These are phyloP conservation scores for Hydropsyche betteni DNA, from an alignment of 2,888 invertebrate genomes.

Conservation along the genomic window DNA sequence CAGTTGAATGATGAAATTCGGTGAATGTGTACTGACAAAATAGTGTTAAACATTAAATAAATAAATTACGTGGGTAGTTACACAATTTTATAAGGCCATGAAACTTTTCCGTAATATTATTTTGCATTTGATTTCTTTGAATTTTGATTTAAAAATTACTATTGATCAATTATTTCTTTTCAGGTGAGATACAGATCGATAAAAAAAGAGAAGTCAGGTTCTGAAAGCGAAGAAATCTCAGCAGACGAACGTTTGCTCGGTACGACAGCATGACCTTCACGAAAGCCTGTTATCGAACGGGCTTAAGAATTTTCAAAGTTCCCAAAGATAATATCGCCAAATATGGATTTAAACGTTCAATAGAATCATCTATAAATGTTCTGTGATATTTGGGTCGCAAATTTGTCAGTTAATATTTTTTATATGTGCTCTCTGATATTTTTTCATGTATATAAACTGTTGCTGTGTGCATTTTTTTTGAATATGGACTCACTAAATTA, in stretches of 20 bases:
- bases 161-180: slow-evolving; percentile 15
- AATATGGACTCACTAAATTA: too few species aligned
- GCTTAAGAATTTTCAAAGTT: slow-evolving; percentile 54
- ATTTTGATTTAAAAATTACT: too few species aligned
- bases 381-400: slow-evolving; percentile 26
- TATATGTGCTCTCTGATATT: neutral
- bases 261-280: slow-evolving; percentile 64
- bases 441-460: too few species aligned
- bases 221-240: slow-evolving; percentile 72
- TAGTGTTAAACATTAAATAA: neutral
- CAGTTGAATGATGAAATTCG: neutral
- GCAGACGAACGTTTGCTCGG: slow-evolving; percentile 72
- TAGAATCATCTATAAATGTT: slow-evolving; percentile 5
- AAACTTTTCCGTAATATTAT: too few species aligned
- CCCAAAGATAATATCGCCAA: slow-evolving; percentile 38
- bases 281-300: slow-evolving; percentile 60
- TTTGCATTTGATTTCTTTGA: slow-evolving; percentile 5
- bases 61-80: too few species aligned
- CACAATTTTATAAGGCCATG: too few species aligned
- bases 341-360: slow-evolving; percentile 13
- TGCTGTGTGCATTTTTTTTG: too few species aligned
- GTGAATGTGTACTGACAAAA: neutral
- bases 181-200: slow-evolving; percentile 70
- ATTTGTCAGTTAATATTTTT: slow-evolving; percentile 7
- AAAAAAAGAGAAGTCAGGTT: slow-evolving; percentile 68